Conservation (phyloP, 2,113 vertebrate species). For the Vidua chalybeata region DNA sequence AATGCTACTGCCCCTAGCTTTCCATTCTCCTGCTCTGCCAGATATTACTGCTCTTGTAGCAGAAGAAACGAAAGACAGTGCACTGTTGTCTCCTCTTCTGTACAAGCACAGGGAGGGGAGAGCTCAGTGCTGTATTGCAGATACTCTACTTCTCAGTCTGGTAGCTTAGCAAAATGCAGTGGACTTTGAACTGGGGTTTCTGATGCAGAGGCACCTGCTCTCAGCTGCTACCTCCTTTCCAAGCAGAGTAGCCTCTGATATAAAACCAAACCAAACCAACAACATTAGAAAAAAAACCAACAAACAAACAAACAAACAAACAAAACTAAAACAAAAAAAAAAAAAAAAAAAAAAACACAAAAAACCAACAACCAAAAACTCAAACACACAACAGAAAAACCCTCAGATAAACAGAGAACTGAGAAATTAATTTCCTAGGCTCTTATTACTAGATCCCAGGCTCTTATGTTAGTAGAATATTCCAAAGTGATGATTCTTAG, state of each 20-base stretch:
- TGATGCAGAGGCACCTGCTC: neutral
- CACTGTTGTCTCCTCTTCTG: neutral
- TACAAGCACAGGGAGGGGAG: neutral
- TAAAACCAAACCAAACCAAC: neutral
- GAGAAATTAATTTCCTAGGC: neutral
- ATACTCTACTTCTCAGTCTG: neutral
- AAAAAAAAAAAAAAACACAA: neutral
- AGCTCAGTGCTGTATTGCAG: neutral
- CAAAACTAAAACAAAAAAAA: neutral
- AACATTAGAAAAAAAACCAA: neutral
- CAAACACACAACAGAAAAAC: neutral
- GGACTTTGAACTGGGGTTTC: neutral
- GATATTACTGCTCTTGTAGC: neutral
- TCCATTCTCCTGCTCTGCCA: neutral
- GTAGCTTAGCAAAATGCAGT: neutral
- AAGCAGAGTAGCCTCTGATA: neutral
- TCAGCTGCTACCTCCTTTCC: neutral
- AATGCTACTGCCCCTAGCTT: neutral
- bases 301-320: no score
- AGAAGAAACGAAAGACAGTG: neutral
- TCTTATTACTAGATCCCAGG: neutral
- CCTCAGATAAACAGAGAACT: neutral
- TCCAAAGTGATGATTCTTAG: neutral
- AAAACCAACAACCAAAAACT: neutral
- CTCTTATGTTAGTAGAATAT: neutral